These are phyloP conservation scores for Telmatherina bonti DNA, from an alignment of 2,797 vertebrate genomes.

Conservation along the genomic window DNA sequence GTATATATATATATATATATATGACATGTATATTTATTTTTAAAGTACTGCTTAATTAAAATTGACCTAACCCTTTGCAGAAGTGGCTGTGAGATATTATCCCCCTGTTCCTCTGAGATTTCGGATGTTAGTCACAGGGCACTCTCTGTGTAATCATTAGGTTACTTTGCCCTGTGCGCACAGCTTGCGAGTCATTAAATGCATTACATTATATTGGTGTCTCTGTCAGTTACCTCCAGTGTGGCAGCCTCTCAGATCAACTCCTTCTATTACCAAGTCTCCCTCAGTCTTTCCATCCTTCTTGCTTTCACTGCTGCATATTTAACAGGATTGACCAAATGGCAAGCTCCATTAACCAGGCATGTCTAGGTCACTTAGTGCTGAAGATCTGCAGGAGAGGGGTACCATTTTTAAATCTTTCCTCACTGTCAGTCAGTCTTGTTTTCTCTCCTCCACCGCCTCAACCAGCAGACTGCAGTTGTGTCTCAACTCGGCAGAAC, in stretches of 20 bases:
- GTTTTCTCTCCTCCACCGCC: constrained; percentile 16
- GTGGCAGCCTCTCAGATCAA: constrained; percentile 50
- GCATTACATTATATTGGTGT: constrained; percentile 32
- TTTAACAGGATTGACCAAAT: constrained; percentile 72
- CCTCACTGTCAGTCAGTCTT: constrained; percentile 29
- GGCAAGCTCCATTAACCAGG: constrained; percentile 70
- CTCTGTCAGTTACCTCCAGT: constrained; percentile 45
- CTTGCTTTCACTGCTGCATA: constrained; percentile 43
- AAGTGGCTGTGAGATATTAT: not conserved
- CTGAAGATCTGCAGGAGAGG: constrained; percentile 38
- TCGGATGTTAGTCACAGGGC: not conserved
- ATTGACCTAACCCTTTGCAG: not conserved
- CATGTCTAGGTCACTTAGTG: constrained; percentile 64
- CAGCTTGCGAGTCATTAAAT: constrained; percentile 30
- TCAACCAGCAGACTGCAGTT: constrained; percentile 42
- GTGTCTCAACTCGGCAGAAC: constrained; percentile 57
- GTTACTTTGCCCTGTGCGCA: constrained; percentile 13
- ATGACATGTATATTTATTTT: too few species aligned
- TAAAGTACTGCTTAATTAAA: not conserved
- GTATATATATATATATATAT: too few species aligned
- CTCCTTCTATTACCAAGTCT: constrained; percentile 47
- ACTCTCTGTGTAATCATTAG: constrained; percentile 8
- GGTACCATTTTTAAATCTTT: constrained; percentile 33
- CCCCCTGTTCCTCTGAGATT: not conserved
- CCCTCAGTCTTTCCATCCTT: constrained; percentile 41